Evolutionary conservation across 2,113 vertebrate genomes (phyloP).

Genomic region (Alosa alosa): DNA sequence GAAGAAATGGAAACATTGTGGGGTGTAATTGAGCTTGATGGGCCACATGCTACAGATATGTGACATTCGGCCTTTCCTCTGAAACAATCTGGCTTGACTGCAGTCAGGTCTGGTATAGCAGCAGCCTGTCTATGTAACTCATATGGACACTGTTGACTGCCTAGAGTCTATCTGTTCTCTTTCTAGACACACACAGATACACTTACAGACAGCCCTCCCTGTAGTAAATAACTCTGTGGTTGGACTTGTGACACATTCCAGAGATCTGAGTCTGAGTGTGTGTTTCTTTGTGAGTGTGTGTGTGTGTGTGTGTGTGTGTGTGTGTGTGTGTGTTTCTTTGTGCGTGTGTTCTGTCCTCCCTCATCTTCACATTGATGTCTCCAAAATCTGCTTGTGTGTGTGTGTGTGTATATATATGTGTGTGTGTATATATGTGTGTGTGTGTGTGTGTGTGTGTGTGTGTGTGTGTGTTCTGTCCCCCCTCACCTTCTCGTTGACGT

Average conservation of each 20-base stretch:
- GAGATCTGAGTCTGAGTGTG: neutral
- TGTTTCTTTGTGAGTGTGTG: neutral
- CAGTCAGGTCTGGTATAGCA: neutral
- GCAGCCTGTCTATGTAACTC: neutral
- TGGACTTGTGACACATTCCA: neutral
- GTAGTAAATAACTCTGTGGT: constrained; percentile 22
- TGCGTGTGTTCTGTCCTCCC: neutral
- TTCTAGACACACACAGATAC: neutral
- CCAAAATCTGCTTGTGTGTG: neutral
- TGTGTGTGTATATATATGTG: neutral
- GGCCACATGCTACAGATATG: neutral
- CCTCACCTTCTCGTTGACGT: neutral
- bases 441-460: neutral
- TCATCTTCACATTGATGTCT: neutral
- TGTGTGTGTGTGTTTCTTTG: neutral
- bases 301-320: neutral
- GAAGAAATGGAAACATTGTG: neutral
- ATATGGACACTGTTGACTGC: neutral
- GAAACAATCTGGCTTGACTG: neutral
- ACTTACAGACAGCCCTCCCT: constrained; percentile 22
- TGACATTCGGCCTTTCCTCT: neutral
- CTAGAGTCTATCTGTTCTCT: neutral
- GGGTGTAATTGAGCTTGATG: neutral
- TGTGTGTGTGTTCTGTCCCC: neutral
- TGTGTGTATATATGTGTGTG: neutral